Percentiles rank a stretch among this genome's conserved stretches.
These are phyloP conservation scores for Brachyhypopomus occidentalis DNA, from an alignment of 2,113 vertebrate species.

Conservation along the genomic window DNA sequence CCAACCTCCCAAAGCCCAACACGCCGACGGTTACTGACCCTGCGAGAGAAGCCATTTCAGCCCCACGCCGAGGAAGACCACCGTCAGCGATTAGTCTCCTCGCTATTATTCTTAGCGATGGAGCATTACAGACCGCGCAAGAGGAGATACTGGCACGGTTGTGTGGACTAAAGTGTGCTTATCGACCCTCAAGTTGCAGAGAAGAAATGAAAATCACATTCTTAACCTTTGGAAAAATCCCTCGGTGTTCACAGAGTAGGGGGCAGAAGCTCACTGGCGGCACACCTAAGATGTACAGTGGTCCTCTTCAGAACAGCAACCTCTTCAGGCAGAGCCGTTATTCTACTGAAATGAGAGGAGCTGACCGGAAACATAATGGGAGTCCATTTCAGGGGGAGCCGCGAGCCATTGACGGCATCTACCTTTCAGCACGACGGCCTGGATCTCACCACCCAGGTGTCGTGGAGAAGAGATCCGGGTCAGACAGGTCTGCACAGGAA, in stretches of 20 bases:
- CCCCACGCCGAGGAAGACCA: slow-evolving; percentile 10
- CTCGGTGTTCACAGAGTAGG: slow-evolving; percentile 4
- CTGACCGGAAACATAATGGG: slow-evolving; percentile 8
- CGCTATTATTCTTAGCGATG: background rate
- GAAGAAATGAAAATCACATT: background rate
- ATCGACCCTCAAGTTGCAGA: slow-evolving; percentile 14
- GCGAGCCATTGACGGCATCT: slow-evolving; percentile 11
- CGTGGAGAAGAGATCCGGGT: background rate
- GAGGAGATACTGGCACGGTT: slow-evolving; percentile 23
- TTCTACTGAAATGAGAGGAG: background rate
- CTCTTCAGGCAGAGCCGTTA: background rate
- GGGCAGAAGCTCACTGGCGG: background rate
- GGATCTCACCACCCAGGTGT: background rate
- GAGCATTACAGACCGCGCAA: slow-evolving; percentile 8
- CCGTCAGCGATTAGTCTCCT: slow-evolving; percentile 12
- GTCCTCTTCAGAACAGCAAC: slow-evolving; percentile 18
- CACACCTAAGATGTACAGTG: background rate
- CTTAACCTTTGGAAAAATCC: slow-evolving; percentile 41
- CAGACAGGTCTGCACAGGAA: background rate
- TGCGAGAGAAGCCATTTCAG: slow-evolving; percentile 19
- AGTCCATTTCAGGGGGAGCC: background rate
- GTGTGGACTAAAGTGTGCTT: slow-evolving; percentile 8
- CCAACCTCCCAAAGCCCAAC: background rate
- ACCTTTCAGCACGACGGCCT: background rate
- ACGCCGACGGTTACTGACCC: slow-evolving; percentile 18